Conservation (phyloP, 2,113 vertebrate species). For the Neogobius melanostomus region DNA sequence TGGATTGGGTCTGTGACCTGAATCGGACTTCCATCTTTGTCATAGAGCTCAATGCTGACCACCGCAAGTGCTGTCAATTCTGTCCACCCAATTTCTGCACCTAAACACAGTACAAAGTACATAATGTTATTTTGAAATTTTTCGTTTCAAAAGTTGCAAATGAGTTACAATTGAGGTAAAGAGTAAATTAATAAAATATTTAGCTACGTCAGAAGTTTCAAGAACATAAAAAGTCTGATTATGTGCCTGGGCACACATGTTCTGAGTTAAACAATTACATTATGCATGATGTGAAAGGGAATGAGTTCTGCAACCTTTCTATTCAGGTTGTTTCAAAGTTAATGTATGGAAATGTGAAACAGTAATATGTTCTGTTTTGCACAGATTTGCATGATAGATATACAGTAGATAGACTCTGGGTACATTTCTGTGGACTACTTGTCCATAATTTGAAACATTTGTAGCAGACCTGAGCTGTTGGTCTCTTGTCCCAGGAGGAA, state of each 20-base stretch:
- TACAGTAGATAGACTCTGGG: not conserved
- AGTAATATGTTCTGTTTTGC: not conserved
- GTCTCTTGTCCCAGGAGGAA: conserved; percentile 88
- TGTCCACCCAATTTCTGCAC: conserved; percentile 82
- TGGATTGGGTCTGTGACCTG: conserved; percentile 83
- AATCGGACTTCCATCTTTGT: conserved; percentile 80
- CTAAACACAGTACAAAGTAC: conserved; percentile 23
- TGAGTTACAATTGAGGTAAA: not conserved
- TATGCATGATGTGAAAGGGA: conserved; percentile 1
- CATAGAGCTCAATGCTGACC: conserved; percentile 84
- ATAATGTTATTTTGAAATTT: not conserved
- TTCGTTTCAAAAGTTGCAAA: not conserved
- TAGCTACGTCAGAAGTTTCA: not conserved
- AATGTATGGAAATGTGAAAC: conserved; percentile 10
- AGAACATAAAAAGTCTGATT: not conserved
- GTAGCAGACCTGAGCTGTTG: conserved; percentile 81
- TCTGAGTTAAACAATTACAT: not conserved
- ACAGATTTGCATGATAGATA: not conserved
- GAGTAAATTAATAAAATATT: not conserved
- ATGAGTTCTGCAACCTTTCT: not conserved
- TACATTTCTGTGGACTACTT: not conserved
- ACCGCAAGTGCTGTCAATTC: conserved; percentile 84
- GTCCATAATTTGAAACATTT: not conserved
- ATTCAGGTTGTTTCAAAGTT: conserved; percentile 3
- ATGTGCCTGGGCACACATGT: not conserved